Evolutionary conservation across 2,888 invertebrate species (phyloP).

Genomic region (Drosophila prolongata): DNA sequence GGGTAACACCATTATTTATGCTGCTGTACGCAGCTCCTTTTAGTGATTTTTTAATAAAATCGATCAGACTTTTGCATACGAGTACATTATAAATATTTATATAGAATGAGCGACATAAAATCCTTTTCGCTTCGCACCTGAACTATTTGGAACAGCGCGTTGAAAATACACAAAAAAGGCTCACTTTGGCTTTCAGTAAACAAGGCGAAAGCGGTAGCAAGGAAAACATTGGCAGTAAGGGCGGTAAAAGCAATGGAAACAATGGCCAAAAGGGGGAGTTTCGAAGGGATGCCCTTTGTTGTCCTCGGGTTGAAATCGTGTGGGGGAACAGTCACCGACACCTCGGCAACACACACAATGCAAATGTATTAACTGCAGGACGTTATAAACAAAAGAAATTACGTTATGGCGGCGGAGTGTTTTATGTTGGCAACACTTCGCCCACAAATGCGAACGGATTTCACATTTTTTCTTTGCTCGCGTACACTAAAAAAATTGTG

Average conservation of each 20-base stretch:
- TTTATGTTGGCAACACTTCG: conserved; percentile 71
- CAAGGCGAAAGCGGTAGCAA: conserved; percentile 5
- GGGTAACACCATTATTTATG: not conserved
- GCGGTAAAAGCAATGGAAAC: conserved; percentile 29
- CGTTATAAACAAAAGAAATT: conserved; percentile 76
- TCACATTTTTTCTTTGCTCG: conserved; percentile 16
- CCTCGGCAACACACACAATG: conserved; percentile 37
- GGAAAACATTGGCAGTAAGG: conserved; percentile 16
- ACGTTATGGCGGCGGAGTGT: conserved; percentile 73
- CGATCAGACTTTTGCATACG: conserved; percentile 3
- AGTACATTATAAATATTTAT: conserved; percentile 32
- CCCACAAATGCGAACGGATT: conserved; percentile 50
- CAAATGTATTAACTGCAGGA: conserved; percentile 72
- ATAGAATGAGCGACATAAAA: conserved; percentile 29
- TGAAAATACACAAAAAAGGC: conserved; percentile 31
- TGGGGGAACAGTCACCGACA: conserved; percentile 30
- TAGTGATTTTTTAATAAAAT: conserved; percentile 7
- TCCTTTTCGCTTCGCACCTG: conserved; percentile 27
- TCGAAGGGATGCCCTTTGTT: conserved; percentile 28
- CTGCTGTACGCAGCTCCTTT: not conserved
- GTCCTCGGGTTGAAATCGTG: conserved; percentile 11
- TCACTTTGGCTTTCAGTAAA: conserved; percentile 45
- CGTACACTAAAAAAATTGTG: conserved; percentile 5
- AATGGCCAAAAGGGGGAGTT: conserved; percentile 16
- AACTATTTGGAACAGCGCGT: conserved; percentile 30